These are phyloP conservation scores for Pangasianodon hypophthalmus DNA, from an alignment of 2,113 vertebrate genomes.

Conservation along the genomic window DNA sequence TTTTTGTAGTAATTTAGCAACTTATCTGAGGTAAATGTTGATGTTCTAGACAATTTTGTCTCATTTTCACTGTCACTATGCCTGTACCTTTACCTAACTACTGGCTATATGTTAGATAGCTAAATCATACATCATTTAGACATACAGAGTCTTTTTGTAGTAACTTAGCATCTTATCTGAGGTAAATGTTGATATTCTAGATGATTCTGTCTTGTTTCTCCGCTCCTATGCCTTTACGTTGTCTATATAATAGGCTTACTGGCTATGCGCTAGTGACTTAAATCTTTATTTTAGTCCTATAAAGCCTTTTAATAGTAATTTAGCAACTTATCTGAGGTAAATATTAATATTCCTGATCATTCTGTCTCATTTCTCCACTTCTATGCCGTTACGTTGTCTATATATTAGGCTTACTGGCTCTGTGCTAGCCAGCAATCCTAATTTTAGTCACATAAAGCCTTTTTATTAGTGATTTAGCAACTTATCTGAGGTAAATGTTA, in stretches of 20 bases:
- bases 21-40: not conserved
- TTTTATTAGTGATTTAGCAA: not conserved
- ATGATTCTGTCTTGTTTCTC: not conserved
- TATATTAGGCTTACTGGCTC: not conserved
- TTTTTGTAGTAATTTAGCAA: too few relatives aligned
- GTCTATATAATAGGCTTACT: not conserved
- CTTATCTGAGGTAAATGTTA: not conserved
- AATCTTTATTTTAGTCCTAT: not conserved
- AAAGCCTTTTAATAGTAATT: not conserved
- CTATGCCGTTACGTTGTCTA: not conserved
- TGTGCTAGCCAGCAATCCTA: not conserved
- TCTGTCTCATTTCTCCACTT: not conserved
- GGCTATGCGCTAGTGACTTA: not conserved
- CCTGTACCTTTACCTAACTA: not conserved
- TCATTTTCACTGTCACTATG: not conserved
- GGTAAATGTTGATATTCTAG: not conserved
- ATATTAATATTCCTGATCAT: not conserved
- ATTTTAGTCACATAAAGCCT: too few relatives aligned
- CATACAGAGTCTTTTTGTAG: not conserved
- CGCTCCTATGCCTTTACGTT: not conserved
- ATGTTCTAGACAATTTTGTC: not conserved
- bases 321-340: not conserved
- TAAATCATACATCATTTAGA: not conserved
- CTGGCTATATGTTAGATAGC: too few relatives aligned
- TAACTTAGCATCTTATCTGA: not conserved